These are phyloP conservation scores for Sarcophaga subvicina DNA, from an alignment of 2,888 invertebrate species.

Conservation along the genomic window DNA sequence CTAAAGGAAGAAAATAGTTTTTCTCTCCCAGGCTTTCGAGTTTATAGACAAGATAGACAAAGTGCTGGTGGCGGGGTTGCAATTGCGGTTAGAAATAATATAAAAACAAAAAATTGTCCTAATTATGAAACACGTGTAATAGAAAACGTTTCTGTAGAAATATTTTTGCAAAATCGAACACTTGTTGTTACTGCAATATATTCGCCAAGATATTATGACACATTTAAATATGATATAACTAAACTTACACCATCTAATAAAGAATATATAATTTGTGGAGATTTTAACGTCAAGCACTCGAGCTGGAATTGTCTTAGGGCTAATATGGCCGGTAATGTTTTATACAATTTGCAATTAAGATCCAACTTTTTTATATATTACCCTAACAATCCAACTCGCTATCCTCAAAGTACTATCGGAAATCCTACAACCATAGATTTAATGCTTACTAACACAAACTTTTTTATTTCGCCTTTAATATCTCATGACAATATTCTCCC, in stretches of 20 bases:
- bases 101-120: neutral
- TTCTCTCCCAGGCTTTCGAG: neutral
- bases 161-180: neutral
- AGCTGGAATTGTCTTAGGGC: constrained; percentile 6
- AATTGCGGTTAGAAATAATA: neutral
- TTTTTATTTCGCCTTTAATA: neutral
- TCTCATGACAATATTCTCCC: neutral
- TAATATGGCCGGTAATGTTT: constrained; percentile 20
- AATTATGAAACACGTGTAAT: too few species aligned
- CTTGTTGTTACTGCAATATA: neutral
- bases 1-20: neutral
- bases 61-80: constrained; percentile 9
- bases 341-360: neutral
- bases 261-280: neutral
- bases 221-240: neutral
- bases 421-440: neutral
- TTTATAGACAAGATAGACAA: constrained; percentile 5
- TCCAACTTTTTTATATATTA: neutral
- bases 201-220: neutral
- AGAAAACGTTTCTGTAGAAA: neutral
- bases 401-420: neutral
- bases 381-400: neutral
- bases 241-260: neutral
- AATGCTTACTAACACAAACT: neutral
- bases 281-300: neutral